Conservation (phyloP, 1,140 invertebrate genomes). For the Matsumurasca onukii region DNA sequence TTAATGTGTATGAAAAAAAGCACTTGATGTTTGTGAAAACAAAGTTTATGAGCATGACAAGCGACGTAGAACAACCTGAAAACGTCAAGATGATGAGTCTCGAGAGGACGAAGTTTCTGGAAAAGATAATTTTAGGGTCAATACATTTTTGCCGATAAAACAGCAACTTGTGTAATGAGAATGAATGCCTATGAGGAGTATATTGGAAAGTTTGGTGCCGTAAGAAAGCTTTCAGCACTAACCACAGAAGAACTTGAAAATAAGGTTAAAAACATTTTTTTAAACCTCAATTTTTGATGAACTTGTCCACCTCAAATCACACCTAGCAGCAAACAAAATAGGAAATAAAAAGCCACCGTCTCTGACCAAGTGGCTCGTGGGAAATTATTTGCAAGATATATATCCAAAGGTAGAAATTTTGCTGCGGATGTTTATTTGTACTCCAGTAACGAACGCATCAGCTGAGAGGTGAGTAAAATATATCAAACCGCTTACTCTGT, state of each 20-base stretch:
- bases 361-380: not conserved
- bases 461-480: conserved; percentile 25
- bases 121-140: conserved; percentile 12
- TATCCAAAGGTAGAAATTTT: conserved; percentile 15
- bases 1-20: conserved; percentile 31
- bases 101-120: conserved; percentile 5
- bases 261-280: conserved; percentile 11
- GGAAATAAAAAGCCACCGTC: conserved; percentile 16
- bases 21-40: conserved; percentile 25
- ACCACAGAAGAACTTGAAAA: conserved; percentile 15
- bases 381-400: conserved; percentile 12
- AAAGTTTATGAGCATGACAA: conserved; percentile 12
- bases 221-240: conserved; percentile 5
- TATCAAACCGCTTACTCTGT: conserved; percentile 20
- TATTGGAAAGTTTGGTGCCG: conserved; percentile 4
- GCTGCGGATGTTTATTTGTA: conserved; percentile 23
- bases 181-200: conserved; percentile 3
- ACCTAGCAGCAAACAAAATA: conserved; percentile 12
- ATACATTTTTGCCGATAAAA: conserved; percentile 10
- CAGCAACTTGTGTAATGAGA: not conserved
- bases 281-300: conserved; percentile 7
- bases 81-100: conserved; percentile 13
- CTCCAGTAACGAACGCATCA: conserved; percentile 18
- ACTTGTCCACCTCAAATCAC: conserved; percentile 10
- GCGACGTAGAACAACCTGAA: not conserved